Evolutionary conservation across 2,888 invertebrate species (phyloP).

Genomic region (Temnothorax ravouxi): DNA sequence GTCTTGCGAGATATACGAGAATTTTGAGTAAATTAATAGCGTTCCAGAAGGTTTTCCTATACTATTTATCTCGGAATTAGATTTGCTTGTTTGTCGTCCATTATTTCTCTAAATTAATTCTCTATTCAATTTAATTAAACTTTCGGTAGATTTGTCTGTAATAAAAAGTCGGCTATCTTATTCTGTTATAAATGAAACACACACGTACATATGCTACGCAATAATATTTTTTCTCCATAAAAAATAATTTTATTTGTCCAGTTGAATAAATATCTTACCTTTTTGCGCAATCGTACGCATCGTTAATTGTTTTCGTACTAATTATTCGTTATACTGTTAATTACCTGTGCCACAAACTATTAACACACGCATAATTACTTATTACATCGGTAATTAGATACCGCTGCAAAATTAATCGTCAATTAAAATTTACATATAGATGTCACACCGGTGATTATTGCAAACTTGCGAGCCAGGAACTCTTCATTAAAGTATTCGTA

Average conservation of each 20-base stretch:
- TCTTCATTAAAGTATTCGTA: conserved; percentile 10
- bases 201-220: background rate
- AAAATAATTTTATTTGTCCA: background rate
- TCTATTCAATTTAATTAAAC: background rate
- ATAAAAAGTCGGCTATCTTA: background rate
- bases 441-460: conserved; percentile 4
- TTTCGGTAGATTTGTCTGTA: background rate
- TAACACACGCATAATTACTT: conserved; percentile 40
- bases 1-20: background rate
- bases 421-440: conserved; percentile 48
- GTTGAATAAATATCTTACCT: conserved; percentile 12
- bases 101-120: background rate
- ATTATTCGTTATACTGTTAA: conserved; percentile 40
- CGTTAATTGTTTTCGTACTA: conserved; percentile 33
- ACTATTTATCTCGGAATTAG: background rate
- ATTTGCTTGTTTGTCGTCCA: background rate
- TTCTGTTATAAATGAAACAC: background rate
- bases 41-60: background rate
- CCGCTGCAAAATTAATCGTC: conserved; percentile 40
- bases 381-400: conserved; percentile 49
- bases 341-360: conserved; percentile 36
- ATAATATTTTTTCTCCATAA: background rate
- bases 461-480: background rate
- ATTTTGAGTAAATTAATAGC: background rate
- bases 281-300: background rate